These are phyloP conservation scores for Caenorhabditis sp. DNA, from an alignment of 2,888 invertebrate species.

Conservation along the genomic window DNA sequence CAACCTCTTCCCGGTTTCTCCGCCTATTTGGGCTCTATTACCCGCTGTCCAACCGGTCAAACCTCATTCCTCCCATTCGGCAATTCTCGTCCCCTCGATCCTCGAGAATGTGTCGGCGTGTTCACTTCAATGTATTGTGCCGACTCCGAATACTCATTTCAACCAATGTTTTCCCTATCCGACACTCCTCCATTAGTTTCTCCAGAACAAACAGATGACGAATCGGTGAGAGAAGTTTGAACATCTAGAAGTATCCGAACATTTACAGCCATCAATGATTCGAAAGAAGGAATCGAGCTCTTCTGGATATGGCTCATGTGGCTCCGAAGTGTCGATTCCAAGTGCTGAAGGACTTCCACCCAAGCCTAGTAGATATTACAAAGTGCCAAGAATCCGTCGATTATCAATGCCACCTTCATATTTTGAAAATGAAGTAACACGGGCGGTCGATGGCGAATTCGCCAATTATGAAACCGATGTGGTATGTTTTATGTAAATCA, in stretches of 20 bases:
- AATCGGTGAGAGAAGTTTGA: background rate
- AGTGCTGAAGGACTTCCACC: background rate
- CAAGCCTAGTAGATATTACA: conserved; percentile 1
- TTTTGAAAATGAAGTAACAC: conserved; percentile 43
- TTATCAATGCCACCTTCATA: conserved; percentile 31
- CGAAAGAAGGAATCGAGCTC: conserved; percentile 46
- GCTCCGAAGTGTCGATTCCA: conserved; percentile 4
- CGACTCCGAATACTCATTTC: conserved; percentile 32
- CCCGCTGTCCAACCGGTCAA: conserved; percentile 15
- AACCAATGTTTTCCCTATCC: conserved; percentile 35
- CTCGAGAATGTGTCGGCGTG: conserved; percentile 32
- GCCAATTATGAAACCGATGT: conserved; percentile 46
- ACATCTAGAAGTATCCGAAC: too few relatives aligned
- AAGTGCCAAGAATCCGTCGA: conserved; percentile 19
- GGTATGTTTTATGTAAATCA: conserved; percentile 18
- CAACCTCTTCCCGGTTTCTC: conserved; percentile 34
- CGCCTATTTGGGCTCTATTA: conserved; percentile 31
- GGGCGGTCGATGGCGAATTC: conserved; percentile 40
- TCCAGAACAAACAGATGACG: conserved; percentile 19
- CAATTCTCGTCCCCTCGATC: conserved; percentile 20
- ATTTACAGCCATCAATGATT: conserved; percentile 25
- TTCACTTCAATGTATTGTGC: conserved; percentile 42
- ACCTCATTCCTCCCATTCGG: conserved; percentile 42
- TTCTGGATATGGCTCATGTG: conserved; percentile 49
- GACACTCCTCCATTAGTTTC: conserved; percentile 36